These are phyloP conservation scores for Ornithoptera priamus DNA, from an alignment of 2,888 invertebrate genomes.

Conservation along the genomic window DNA sequence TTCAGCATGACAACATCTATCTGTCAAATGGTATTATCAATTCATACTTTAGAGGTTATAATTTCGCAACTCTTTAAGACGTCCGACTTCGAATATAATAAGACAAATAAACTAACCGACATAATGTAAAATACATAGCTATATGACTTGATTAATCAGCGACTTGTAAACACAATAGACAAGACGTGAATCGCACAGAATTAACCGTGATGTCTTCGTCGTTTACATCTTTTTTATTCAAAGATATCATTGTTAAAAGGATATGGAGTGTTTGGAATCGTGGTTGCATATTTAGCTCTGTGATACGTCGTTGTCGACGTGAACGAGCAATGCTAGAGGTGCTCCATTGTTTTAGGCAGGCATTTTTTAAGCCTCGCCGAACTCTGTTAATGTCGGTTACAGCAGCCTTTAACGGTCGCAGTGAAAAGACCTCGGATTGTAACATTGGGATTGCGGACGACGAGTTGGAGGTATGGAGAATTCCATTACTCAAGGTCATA, in stretches of 20 bases:
- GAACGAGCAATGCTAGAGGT: conserved; percentile 65
- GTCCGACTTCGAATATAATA: conserved; percentile 4
- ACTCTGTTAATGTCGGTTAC: conserved; percentile 64
- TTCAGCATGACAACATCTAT: conserved; percentile 29
- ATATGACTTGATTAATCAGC: neutral
- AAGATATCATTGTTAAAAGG: conserved; percentile 55
- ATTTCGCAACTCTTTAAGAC: conserved; percentile 53
- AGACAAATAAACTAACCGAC: conserved; percentile 18
- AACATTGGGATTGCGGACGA: conserved; percentile 59
- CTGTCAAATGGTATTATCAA: conserved; percentile 33
- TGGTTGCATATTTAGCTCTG: conserved; percentile 52
- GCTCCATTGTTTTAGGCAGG: conserved; percentile 60
- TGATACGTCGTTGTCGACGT: conserved; percentile 58
- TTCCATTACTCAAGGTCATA: conserved; percentile 26
- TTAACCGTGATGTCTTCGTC: conserved; percentile 25
- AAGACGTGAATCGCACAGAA: conserved; percentile 3
- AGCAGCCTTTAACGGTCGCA: conserved; percentile 59
- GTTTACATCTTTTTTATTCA: conserved; percentile 44
- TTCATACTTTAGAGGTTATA: conserved; percentile 53
- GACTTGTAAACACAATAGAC: conserved; percentile 4
- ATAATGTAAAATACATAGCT: conserved; percentile 25
- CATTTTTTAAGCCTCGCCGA: conserved; percentile 56
- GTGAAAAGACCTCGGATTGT: conserved; percentile 44
- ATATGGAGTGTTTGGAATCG: conserved; percentile 64
- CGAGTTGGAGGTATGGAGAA: conserved; percentile 58